These are phyloP conservation scores for Drosophila pseudoananassae DNA, from an alignment of 1,140 invertebrate genomes.

Conservation along the genomic window DNA sequence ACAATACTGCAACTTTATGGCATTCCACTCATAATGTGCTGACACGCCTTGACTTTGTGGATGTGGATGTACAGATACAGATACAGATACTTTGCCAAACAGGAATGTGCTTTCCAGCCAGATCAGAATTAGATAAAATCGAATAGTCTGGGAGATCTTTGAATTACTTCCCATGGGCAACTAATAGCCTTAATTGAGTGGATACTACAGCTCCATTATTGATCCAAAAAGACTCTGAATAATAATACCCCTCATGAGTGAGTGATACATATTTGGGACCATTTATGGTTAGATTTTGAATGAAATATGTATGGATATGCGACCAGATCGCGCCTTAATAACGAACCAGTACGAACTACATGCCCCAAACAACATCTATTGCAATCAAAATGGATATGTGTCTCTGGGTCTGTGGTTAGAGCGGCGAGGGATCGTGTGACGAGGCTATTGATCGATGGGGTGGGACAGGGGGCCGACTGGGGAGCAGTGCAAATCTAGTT, in stretches of 20 bases:
- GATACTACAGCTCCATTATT: too few relatives aligned
- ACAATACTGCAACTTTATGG: slow-evolving; percentile 53
- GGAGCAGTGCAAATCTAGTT: slow-evolving; percentile 41
- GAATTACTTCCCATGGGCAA: too few relatives aligned
- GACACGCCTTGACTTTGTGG: slow-evolving; percentile 54
- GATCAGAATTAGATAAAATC: background rate
- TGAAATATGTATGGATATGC: slow-evolving; percentile 36
- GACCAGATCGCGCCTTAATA: slow-evolving; percentile 45
- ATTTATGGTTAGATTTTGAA: slow-evolving; percentile 45
- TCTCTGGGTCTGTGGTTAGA: slow-evolving; percentile 37
- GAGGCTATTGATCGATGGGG: slow-evolving; percentile 12
- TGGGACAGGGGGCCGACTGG: slow-evolving; percentile 5
- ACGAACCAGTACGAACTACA: slow-evolving; percentile 35
- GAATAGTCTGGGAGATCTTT: too few relatives aligned
- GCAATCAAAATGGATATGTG: slow-evolving; percentile 38
- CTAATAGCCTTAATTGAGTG: too few relatives aligned
- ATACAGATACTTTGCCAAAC: slow-evolving; percentile 16
- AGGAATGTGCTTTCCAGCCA: slow-evolving; percentile 11
- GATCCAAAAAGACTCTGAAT: slow-evolving; percentile 2
- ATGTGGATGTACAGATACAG: too few relatives aligned
- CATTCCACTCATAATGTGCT: slow-evolving; percentile 50
- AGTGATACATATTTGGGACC: slow-evolving; percentile 35
- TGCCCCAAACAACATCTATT: slow-evolving; percentile 35
- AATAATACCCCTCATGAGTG: slow-evolving; percentile 27
- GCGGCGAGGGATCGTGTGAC: slow-evolving; percentile 40